Evolutionary conservation across 1,140 invertebrate species (phyloP).

Genomic region (Cephus cinctus): DNA sequence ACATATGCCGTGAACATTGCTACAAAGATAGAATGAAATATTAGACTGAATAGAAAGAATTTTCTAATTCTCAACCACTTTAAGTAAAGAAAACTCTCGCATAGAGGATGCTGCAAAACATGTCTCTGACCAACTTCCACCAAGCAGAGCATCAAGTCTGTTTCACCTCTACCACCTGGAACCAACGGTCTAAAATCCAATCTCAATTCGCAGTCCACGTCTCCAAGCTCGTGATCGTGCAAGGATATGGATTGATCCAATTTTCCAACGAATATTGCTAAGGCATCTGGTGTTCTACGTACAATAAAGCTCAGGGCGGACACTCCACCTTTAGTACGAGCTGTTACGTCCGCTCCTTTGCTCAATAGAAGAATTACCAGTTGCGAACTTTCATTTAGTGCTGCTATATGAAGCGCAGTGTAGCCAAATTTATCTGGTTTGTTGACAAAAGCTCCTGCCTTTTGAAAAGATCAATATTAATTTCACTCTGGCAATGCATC

Average conservation of each 20-base stretch:
- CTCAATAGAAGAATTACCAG: slow-evolving; percentile 73
- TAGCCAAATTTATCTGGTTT: slow-evolving; percentile 76
- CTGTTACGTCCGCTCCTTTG: slow-evolving; percentile 79
- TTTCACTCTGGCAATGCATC: neutral
- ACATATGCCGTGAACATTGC: slow-evolving; percentile 71
- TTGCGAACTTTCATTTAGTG: slow-evolving; percentile 77
- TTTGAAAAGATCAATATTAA: slow-evolving; percentile 40
- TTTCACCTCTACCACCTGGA: slow-evolving; percentile 66
- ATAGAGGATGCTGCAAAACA: slow-evolving; percentile 76
- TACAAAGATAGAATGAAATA: slow-evolving; percentile 77
- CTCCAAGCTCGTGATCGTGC: slow-evolving; percentile 78
- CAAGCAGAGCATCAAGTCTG: slow-evolving; percentile 71
- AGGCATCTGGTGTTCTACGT: slow-evolving; percentile 75
- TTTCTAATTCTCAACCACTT: slow-evolving; percentile 83
- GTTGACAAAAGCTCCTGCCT: slow-evolving; percentile 74
- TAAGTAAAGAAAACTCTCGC: slow-evolving; percentile 76
- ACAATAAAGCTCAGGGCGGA: slow-evolving; percentile 79
- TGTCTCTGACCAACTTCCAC: slow-evolving; percentile 75
- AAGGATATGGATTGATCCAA: slow-evolving; percentile 76
- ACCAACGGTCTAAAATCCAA: slow-evolving; percentile 73
- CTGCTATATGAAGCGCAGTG: slow-evolving; percentile 79
- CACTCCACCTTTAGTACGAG: slow-evolving; percentile 75
- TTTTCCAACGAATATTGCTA: slow-evolving; percentile 68
- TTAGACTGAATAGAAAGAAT: slow-evolving; percentile 77
- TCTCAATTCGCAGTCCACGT: slow-evolving; percentile 79